phyloP scores from a whole-genome alignment of 1,140 invertebrate species.

The fruit fly (Drosophila melanogaster) region Release_6_plus_ISO1_MT NT_037436.4:4496001-4496500 shows the following conservation, averaged over 20 bases:
- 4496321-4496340: conserved; percentile 59
- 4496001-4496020: conserved; percentile 15
- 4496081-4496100: conserved; percentile 54
- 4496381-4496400: conserved; percentile 52
- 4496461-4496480: conserved; percentile 55
- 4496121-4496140: conserved; percentile 79
- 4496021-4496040: conserved; percentile 35
- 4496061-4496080: conserved; percentile 42
- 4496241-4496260: conserved; percentile 41
- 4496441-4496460: conserved; percentile 53
- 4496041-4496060: conserved; percentile 51
- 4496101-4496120: conserved; percentile 49
- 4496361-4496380: conserved; percentile 45
- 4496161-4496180: conserved; percentile 24
- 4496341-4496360: conserved; percentile 70
- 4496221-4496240: conserved; percentile 55
- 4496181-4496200: conserved; percentile 27
- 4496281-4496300: conserved; percentile 44
- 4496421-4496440: conserved; percentile 64
- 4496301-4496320: conserved; percentile 27
- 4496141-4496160: conserved; percentile 58
- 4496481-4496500: conserved; percentile 45
- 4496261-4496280: conserved; percentile 45
- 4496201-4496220: conserved; percentile 60
- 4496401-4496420: conserved; percentile 56